These are phyloP conservation scores for Choreutis nemorana DNA, from an alignment of 2,888 invertebrate species.

Conservation along the genomic window DNA sequence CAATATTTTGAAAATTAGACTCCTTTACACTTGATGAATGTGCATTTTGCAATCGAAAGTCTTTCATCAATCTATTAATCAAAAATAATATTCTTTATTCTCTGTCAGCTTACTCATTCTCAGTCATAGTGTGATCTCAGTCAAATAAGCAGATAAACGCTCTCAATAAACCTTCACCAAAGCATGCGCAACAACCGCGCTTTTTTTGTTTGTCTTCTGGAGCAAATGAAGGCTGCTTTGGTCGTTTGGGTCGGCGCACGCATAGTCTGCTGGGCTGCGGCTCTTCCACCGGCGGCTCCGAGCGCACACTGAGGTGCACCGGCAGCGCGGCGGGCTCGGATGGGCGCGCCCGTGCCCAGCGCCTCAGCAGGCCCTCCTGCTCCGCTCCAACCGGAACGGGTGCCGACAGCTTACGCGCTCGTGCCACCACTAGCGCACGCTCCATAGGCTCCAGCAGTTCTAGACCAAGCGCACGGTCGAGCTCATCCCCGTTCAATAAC, in stretches of 20 bases:
- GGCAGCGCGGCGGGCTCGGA: constrained; percentile 46
- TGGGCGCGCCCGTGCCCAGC: constrained; percentile 51
- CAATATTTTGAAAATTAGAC: too few species aligned
- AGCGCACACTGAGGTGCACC: constrained; percentile 48
- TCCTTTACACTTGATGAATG: too few species aligned
- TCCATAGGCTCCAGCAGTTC: constrained; percentile 57
- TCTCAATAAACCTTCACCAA: constrained; percentile 55
- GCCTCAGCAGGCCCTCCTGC: constrained; percentile 47
- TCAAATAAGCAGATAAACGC: constrained; percentile 65
- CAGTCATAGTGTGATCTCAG: constrained; percentile 24
- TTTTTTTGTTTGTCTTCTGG: constrained; percentile 42
- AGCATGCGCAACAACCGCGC: constrained; percentile 54
- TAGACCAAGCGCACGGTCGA: constrained; percentile 60
- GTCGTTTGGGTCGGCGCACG: constrained; percentile 37
- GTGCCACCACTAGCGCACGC: constrained; percentile 44
- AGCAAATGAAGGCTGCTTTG: constrained; percentile 46
- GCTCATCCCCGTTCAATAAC: constrained; percentile 70
- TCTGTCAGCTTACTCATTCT: too few species aligned
- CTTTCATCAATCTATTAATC: too few species aligned
- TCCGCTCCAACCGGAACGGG: constrained; percentile 54
- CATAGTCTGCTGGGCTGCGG: constrained; percentile 39
- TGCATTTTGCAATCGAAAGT: too few species aligned
- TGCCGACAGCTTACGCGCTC: constrained; percentile 45
- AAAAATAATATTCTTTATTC: too few species aligned
- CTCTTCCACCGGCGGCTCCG: constrained; percentile 36